Base-by-base conservation (phyloP, 2,113 vertebrate species). In the Morone chrysops region DNA sequence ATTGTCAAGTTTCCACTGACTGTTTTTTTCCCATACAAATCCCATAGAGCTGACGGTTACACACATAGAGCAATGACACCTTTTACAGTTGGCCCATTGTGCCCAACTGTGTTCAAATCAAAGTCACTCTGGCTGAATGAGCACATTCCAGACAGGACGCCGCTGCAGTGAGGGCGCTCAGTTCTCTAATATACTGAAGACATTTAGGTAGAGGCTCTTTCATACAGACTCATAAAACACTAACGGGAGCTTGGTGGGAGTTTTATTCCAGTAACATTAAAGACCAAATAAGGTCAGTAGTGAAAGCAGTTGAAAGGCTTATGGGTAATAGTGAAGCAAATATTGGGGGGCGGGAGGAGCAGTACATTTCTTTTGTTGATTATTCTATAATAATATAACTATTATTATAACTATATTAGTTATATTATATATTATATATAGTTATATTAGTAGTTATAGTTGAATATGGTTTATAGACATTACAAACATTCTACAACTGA, bases 1-100 rank as follows among this genome's bases (percentile, higher is more conserved):
- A 57, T 70, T 57, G 67, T 81, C 17, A 40, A 66, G 20, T 88
- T 92, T 89, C 87, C 89, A 86, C 9, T 80, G 68, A 56, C 40
- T 78, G 43, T 45, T 66, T 81, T 63, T 80, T 63, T 40, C 66
- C 48, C 81, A 65, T 71, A 59, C 59, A 84, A 71, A 81, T 60
- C 67, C 70, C 72, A 68, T 16, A 38, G 69, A 72, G 81, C 65
- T 13, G 84, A 82, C 74, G 36, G 54, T 83, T 89, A 75, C 62
- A 78, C 86, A 48, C 73, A 69, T 67, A 75, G 54, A 75, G 87
- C 73, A 89, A 76, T 78, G 88, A 89, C 89, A 92, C 91, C 91
- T 93, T 88, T 81, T 85, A 94, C 91, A 94, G 90, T 93, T 45
- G 79, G 68, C 53, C 81, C 88, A 92, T 91, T 93, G 92, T 92